Evolutionary conservation across 2,797 vertebrate species (phyloP).

Genomic region (Phoeniculus purpureus): DNA sequence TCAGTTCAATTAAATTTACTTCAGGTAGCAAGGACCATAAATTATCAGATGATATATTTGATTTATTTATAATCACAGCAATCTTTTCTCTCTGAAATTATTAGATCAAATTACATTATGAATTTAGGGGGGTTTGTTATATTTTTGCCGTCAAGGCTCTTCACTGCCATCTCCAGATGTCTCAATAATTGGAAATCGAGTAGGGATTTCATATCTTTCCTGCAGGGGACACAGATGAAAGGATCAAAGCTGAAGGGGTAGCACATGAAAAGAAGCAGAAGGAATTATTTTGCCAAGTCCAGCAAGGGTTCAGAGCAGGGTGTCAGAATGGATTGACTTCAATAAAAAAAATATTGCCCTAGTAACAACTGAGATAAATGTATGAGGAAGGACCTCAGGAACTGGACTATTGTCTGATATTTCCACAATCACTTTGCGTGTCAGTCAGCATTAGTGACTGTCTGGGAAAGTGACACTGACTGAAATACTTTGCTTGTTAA

Average conservation of each 20-base stretch:
- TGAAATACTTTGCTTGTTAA: slow-evolving; percentile 11
- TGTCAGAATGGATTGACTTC: slow-evolving; percentile 64
- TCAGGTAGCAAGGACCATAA: not conserved
- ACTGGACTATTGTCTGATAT: slow-evolving; percentile 27
- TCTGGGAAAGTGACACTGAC: slow-evolving; percentile 8
- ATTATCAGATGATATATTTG: not conserved
- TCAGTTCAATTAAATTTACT: not conserved
- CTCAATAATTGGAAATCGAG: slow-evolving; percentile 52
- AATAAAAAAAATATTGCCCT: slow-evolving; percentile 33
- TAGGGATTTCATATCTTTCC: slow-evolving; percentile 44
- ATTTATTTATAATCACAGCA: not conserved
- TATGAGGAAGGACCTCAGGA: slow-evolving; percentile 47
- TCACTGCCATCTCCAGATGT: slow-evolving; percentile 33
- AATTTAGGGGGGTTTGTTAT: not conserved
- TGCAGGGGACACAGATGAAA: slow-evolving; percentile 62
- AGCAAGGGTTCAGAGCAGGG: slow-evolving; percentile 43
- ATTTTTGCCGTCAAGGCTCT: slow-evolving; percentile 6
- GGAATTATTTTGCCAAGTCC: slow-evolving; percentile 60
- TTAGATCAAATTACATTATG: slow-evolving; percentile 1
- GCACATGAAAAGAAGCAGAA: slow-evolving; percentile 70
- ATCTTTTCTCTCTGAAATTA: not conserved
- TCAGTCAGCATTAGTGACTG: slow-evolving; percentile 49
- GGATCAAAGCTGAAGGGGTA: slow-evolving; percentile 61
- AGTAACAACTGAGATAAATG: slow-evolving; percentile 30
- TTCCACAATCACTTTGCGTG: slow-evolving; percentile 47